phyloP scores from a whole-genome alignment of 2,888 invertebrate species.

The Macaria liturata region DNA sequence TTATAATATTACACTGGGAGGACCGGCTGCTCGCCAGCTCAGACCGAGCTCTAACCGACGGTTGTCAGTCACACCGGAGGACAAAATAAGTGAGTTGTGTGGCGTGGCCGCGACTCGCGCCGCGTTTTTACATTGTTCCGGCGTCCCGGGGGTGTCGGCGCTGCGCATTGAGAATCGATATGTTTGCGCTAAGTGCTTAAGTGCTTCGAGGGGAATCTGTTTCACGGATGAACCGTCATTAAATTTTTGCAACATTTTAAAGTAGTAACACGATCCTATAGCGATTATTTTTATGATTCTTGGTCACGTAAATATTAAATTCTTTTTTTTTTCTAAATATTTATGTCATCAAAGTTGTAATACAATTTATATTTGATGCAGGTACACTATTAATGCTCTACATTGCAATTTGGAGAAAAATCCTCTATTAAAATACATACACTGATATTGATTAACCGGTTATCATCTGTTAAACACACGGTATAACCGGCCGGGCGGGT shows the following conservation, averaged over 20 bases:
- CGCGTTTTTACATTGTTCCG: constrained; percentile 76
- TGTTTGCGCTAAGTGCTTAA: constrained; percentile 81
- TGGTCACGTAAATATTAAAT: no score
- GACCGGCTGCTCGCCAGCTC: constrained; percentile 53
- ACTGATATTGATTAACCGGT: constrained; percentile 15
- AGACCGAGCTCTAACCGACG: constrained; percentile 71
- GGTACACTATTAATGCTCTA: no score
- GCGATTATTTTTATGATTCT: no score
- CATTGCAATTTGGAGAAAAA: no score
- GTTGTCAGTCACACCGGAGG: constrained; percentile 54
- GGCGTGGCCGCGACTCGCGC: constrained; percentile 49
- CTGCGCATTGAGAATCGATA: constrained; percentile 75
- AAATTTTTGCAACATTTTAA: constrained; percentile 54
- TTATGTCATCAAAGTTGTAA: no score
- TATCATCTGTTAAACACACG: constrained; percentile 37
- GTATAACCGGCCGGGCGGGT: constrained; percentile 51
- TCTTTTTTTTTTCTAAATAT: no score
- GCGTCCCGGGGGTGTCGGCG: constrained; percentile 69
- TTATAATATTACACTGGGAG: constrained; percentile 78
- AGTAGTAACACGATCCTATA: constrained; percentile 25
- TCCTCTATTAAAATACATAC: no score
- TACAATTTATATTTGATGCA: background rate
- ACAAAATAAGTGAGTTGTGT: constrained; percentile 71
- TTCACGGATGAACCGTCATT: constrained; percentile 65
- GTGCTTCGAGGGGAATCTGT: constrained; percentile 76